phyloP scores from a whole-genome alignment of 2,113 vertebrate genomes.

The Gallinago jamesoni region DNA sequence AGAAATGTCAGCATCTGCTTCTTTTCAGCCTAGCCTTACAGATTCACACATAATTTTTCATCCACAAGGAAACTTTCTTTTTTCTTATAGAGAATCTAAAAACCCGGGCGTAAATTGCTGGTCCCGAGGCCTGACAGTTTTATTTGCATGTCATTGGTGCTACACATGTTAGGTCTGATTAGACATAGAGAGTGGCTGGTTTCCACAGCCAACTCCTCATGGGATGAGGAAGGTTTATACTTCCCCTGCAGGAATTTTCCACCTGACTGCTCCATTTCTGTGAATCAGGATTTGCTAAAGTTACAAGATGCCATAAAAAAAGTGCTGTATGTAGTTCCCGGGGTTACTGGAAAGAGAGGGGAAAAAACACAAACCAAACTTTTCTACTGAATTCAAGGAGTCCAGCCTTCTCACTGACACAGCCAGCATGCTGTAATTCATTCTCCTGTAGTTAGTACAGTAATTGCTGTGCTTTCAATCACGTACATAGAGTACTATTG shows the following conservation, averaged over 20 bases:
- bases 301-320: not conserved
- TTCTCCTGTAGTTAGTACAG: not conserved
- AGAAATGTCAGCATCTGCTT: slow-evolving; percentile 73
- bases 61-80: not conserved
- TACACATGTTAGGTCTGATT: slow-evolving; percentile 38
- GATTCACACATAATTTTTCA: slow-evolving; percentile 73
- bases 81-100: slow-evolving; percentile 55
- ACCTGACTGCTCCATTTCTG: not conserved
- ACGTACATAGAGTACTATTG: not conserved
- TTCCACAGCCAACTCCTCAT: not conserved
- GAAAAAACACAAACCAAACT: not conserved
- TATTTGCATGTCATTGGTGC: slow-evolving; percentile 54
- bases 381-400: not conserved
- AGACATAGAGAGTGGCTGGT: not conserved
- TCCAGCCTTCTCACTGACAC: not conserved
- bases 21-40: slow-evolving; percentile 66
- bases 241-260: not conserved
- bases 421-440: not conserved
- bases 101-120: slow-evolving; percentile 60
- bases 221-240: not conserved
- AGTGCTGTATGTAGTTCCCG: not conserved
- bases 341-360: not conserved
- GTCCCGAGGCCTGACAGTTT: slow-evolving; percentile 66
- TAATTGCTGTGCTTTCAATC: not conserved
- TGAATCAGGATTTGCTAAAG: not conserved